A percentile compares a stretch with the other conserved stretches of the same genome.
phyloP scores from a whole-genome alignment of 2,888 invertebrate genomes.

The Catocala sponsa region DNA sequence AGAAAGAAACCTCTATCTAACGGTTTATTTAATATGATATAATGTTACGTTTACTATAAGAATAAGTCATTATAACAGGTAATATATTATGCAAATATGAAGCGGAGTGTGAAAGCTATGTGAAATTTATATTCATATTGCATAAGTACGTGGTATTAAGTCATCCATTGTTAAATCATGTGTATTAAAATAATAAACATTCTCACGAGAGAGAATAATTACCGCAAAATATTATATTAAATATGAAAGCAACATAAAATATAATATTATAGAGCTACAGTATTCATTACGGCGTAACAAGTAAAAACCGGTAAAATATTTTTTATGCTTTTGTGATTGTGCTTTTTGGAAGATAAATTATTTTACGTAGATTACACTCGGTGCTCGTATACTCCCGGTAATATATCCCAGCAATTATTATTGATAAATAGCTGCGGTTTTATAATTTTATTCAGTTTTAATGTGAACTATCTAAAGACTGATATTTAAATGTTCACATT shows the following conservation, averaged over 20 bases:
- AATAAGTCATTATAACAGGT: neutral
- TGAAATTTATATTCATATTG: constrained; percentile 11
- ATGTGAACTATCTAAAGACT: too few species aligned
- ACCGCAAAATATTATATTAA: constrained; percentile 7
- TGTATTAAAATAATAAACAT: constrained; percentile 4
- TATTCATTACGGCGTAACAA: too few species aligned
- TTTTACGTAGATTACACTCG: too few species aligned
- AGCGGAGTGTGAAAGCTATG: constrained; percentile 5
- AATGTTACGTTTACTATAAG: neutral
- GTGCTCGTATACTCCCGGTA: too few species aligned
- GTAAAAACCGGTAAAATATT: too few species aligned
- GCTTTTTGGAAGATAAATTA: too few species aligned
- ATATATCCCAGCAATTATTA: too few species aligned
- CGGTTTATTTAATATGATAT: neutral
- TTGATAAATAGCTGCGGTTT: too few species aligned
- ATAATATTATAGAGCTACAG: neutral
- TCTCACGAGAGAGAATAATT: constrained; percentile 2
- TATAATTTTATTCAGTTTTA: too few species aligned
- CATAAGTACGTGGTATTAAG: constrained; percentile 9
- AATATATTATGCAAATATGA: constrained; percentile 8
- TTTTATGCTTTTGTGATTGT: too few species aligned
- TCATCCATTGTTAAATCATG: constrained; percentile 12
- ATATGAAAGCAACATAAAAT: neutral
- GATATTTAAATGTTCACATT: too few species aligned
- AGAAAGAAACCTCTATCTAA: too few species aligned